Percentiles rank a stretch among this genome's conserved stretches.
phyloP scores from a whole-genome alignment of 2,113 vertebrate species.

The Dicrurus megarhynchus region DNA sequence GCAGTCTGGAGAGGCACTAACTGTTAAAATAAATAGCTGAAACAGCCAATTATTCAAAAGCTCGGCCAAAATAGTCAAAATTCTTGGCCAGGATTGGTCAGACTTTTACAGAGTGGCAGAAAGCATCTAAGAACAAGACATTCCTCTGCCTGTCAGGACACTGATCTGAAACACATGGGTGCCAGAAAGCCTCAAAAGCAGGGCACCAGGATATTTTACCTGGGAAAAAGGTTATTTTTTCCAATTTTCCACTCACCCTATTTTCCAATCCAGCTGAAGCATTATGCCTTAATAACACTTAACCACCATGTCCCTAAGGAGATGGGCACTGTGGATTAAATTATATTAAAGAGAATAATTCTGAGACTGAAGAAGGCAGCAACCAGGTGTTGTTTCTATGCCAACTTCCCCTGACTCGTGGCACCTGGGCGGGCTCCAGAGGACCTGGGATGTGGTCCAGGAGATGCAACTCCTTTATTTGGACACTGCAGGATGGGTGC shows the following conservation, averaged over 20 bases:
- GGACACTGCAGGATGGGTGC: neutral
- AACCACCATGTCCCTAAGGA: neutral
- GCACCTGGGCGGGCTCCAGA: neutral
- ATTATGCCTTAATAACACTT: neutral
- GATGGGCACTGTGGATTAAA: rapidly evolving
- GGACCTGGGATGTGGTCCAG: neutral
- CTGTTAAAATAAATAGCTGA: neutral
- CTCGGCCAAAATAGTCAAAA: neutral
- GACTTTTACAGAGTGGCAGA: neutral
- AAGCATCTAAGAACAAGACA: neutral
- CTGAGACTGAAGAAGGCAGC: neutral
- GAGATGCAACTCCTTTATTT: neutral
- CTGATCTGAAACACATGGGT: neutral
- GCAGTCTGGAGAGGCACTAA: neutral
- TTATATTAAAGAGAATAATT: neutral
- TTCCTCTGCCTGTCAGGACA: neutral
- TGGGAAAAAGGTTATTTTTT: neutral
- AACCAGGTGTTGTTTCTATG: rapidly evolving
- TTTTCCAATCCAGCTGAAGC: neutral
- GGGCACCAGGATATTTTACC: neutral
- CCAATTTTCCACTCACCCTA: neutral
- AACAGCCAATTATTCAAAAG: neutral
- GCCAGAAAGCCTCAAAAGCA: neutral
- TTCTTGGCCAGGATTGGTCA: neutral
- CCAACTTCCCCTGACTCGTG: neutral